Conservation (phyloP, 2,113 vertebrate species). For the Calidris pygmaea region DNA sequence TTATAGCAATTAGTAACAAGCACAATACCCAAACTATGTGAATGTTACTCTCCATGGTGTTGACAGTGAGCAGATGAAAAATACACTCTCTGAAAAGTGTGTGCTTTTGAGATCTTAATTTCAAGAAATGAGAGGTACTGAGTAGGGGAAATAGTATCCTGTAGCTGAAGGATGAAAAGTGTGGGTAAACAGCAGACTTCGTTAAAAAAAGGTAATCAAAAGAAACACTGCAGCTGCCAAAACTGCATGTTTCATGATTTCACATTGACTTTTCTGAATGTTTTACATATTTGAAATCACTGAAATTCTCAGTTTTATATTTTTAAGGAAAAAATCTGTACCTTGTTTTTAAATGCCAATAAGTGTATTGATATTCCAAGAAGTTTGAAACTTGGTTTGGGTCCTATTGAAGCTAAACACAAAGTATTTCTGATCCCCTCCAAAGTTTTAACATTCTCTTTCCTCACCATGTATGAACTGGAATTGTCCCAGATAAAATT, state of each 20-base stretch:
- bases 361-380: background rate
- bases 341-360: background rate
- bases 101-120: background rate
- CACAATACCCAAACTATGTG: background rate
- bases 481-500: background rate
- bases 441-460: background rate
- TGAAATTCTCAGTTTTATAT: background rate
- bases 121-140: background rate
- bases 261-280: background rate
- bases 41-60: background rate
- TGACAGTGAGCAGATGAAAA: background rate
- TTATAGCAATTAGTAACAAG: background rate
- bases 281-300: background rate
- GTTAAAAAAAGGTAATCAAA: background rate
- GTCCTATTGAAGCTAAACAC: background rate
- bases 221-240: background rate
- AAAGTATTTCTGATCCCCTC: background rate
- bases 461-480: background rate
- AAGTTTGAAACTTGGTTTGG: background rate
- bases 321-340: background rate
- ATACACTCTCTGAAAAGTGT: background rate
- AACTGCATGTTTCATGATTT: background rate
- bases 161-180: background rate
- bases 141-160: background rate
- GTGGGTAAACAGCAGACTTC: background rate